Percentiles rank a stretch among this genome's conserved stretches.
These are phyloP conservation scores for Xiphophorus birchmanni DNA, from an alignment of 2,797 vertebrate genomes.

Conservation along the genomic window DNA sequence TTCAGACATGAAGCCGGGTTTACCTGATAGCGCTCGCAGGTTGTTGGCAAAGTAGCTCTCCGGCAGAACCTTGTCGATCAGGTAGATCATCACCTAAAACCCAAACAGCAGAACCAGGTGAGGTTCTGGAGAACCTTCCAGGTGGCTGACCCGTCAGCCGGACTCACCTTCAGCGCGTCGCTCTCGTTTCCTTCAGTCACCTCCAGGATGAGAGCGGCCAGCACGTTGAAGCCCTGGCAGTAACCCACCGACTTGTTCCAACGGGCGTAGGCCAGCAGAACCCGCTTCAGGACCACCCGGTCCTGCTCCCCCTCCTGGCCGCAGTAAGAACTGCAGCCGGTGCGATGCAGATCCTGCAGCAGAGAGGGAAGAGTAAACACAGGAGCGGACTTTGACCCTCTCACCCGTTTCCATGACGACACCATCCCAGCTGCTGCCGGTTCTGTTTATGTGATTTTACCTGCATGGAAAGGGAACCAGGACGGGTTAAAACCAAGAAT, in stretches of 20 bases:
- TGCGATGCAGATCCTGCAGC: constrained; percentile 93
- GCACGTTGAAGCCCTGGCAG: constrained; percentile 98
- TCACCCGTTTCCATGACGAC: constrained; percentile 57
- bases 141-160: too few relatives aligned
- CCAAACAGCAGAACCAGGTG: not conserved
- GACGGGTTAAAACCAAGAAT: not conserved
- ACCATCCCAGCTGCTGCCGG: constrained; percentile 2
- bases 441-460: not conserved
- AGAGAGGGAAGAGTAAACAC: not conserved
- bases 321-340: constrained; percentile 96
- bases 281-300: constrained; percentile 93
- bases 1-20: not conserved
- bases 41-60: constrained; percentile 99
- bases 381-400: constrained; percentile 43
- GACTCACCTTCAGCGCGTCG: constrained; percentile 91
- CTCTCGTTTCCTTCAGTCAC: constrained; percentile 97
- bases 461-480: not conserved
- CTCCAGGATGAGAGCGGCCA: constrained; percentile 95
- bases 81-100: constrained; percentile 95
- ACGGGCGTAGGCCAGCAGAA: constrained; percentile 93
- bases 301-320: constrained; percentile 98
- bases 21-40: constrained; percentile 90
- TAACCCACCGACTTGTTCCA: constrained; percentile 98
- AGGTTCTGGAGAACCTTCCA: not conserved
- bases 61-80: constrained; percentile 98